These are phyloP conservation scores for Thamnophis sirtalis DNA, from an alignment of 2,113 vertebrate genomes.

Conservation along the genomic window DNA sequence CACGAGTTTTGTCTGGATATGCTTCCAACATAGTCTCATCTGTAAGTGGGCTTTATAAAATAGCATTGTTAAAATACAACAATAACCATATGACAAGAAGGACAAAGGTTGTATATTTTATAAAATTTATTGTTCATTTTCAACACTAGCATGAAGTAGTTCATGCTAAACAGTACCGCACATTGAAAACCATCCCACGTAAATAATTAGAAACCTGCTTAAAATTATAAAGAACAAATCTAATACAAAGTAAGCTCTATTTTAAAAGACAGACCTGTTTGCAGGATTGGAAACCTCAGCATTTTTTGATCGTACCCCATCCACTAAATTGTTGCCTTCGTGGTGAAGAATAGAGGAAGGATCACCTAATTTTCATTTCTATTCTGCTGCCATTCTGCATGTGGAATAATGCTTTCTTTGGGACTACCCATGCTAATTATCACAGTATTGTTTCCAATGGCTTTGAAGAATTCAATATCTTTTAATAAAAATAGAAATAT, in stretches of 20 bases:
- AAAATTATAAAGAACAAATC: neutral
- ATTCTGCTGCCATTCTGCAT: neutral
- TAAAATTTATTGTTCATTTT: neutral
- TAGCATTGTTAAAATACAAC: neutral
- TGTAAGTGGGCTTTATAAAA: neutral
- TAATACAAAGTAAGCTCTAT: neutral
- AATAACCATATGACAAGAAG: neutral
- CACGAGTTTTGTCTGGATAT: neutral
- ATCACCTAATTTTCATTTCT: neutral
- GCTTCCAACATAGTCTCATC: neutral
- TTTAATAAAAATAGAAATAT: neutral
- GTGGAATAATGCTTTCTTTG: neutral
- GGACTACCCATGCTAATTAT: neutral
- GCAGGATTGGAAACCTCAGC: neutral
- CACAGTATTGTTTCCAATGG: neutral
- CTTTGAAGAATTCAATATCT: neutral
- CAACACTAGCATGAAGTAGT: neutral
- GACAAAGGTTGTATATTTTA: neutral
- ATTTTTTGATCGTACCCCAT: neutral
- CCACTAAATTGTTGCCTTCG: neutral
- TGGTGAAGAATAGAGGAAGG: neutral
- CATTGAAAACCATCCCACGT: neutral
- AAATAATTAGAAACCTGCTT: neutral
- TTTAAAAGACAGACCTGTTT: neutral
- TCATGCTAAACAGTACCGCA: neutral